These are phyloP conservation scores for Labeo calbasu DNA, from an alignment of 2,797 vertebrate genomes.

Conservation along the genomic window DNA sequence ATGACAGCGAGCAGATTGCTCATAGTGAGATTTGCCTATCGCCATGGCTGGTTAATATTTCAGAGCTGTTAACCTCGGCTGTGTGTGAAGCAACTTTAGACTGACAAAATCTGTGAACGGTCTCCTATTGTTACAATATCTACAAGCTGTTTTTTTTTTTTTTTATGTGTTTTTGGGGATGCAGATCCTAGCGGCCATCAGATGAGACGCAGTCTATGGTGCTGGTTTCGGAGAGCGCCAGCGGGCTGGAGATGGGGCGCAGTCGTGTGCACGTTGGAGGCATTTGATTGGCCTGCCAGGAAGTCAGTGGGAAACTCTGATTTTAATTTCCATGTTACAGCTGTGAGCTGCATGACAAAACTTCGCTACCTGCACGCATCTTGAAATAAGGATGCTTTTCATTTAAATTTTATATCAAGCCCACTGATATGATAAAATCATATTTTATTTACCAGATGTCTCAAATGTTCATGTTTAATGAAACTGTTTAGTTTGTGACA, in stretches of 20 bases:
- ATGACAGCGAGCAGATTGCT: constrained; percentile 61
- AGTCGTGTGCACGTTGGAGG: constrained; percentile 63
- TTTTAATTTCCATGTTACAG: constrained; percentile 75
- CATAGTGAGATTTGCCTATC: constrained; percentile 58
- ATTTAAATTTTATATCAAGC: constrained; percentile 16
- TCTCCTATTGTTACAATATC: constrained; percentile 36
- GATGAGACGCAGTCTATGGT: constrained; percentile 49
- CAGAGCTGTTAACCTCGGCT: constrained; percentile 57
- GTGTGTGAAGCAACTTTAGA: constrained; percentile 50
- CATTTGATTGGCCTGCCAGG: constrained; percentile 78
- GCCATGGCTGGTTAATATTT: constrained; percentile 61
- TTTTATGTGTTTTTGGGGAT: not conserved
- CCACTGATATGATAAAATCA: not conserved
- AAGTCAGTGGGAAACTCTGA: constrained; percentile 76
- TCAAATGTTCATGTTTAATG: not conserved
- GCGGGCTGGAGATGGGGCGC: constrained; percentile 30
- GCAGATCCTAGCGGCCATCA: constrained; percentile 5
- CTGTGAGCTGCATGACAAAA: constrained; percentile 79
- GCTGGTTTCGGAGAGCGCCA: constrained; percentile 38
- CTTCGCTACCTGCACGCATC: constrained; percentile 72
- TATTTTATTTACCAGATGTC: constrained; percentile 23
- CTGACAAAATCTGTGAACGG: constrained; percentile 50
- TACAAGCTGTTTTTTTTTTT: constrained; percentile 13
- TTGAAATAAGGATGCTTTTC: constrained; percentile 54
- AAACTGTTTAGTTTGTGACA: not conserved